These are phyloP conservation scores for Trachelus tabidus DNA, from an alignment of 2,888 invertebrate genomes.

Conservation along the genomic window DNA sequence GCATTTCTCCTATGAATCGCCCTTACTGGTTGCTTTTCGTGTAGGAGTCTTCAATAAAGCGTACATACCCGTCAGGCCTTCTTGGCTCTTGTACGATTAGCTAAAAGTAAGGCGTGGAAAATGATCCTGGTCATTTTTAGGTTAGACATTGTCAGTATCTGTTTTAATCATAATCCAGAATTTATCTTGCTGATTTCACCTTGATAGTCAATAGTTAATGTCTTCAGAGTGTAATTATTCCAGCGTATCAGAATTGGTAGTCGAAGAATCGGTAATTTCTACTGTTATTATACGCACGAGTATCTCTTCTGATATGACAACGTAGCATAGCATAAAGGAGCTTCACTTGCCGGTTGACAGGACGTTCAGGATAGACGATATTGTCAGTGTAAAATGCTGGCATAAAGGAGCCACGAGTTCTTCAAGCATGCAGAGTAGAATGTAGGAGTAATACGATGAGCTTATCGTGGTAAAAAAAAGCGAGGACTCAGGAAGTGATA, in stretches of 20 bases:
- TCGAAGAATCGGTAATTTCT: background rate
- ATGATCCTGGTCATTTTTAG: background rate
- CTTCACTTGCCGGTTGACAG: background rate
- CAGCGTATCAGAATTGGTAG: background rate
- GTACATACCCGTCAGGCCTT: background rate
- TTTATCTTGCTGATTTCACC: background rate
- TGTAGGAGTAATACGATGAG: background rate
- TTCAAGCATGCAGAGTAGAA: background rate
- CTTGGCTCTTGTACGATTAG: background rate
- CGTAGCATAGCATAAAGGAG: background rate
- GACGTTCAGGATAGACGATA: background rate
- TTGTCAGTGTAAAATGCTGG: background rate
- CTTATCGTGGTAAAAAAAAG: background rate
- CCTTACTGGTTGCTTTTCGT: background rate
- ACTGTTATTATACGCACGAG: background rate
- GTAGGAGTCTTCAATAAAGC: background rate
- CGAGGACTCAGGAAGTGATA: background rate
- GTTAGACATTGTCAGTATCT: background rate
- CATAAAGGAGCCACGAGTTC: background rate
- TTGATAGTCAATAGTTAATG: background rate
- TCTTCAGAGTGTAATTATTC: background rate
- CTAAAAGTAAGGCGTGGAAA: background rate
- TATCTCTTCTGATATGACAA: background rate
- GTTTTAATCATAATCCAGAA: background rate
- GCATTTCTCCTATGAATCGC: background rate